These are phyloP conservation scores for Bombus polaris DNA, from an alignment of 1,140 invertebrate species.

Conservation along the genomic window DNA sequence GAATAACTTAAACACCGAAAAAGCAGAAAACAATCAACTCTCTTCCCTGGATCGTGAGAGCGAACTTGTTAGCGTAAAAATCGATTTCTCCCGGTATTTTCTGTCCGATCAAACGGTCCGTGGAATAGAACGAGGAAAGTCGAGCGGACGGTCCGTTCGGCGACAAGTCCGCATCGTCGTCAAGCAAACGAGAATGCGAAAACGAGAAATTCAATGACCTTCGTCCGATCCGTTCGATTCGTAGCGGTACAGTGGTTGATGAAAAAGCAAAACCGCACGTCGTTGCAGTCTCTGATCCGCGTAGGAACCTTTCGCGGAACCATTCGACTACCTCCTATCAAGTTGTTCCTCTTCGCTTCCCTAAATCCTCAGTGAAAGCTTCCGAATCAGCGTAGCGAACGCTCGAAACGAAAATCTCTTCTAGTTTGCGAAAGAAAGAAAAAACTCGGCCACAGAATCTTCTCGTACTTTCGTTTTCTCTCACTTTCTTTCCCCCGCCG, in stretches of 20 bases:
- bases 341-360: neutral
- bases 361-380: constrained; percentile 42
- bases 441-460: neutral
- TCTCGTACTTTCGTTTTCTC: constrained; percentile 26
- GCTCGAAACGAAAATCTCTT: neutral
- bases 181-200: constrained; percentile 59
- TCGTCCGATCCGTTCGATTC: constrained; percentile 33
- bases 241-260: constrained; percentile 52
- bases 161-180: constrained; percentile 62
- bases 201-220: constrained; percentile 68
- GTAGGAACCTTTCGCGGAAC: constrained; percentile 51
- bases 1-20: neutral
- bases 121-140: constrained; percentile 51
- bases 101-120: constrained; percentile 28
- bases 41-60: constrained; percentile 33
- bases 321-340: constrained; percentile 6
- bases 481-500: neutral
- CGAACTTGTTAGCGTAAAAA: constrained; percentile 26
- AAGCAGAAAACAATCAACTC: neutral
- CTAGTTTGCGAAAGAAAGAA: neutral
- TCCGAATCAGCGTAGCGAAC: neutral
- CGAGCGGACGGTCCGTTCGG: constrained; percentile 36
- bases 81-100: constrained; percentile 58
- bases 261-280: constrained; percentile 58
- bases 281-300: constrained; percentile 31